phyloP scores from a whole-genome alignment of 2,113 vertebrate species.

The Cariama cristata region DNA sequence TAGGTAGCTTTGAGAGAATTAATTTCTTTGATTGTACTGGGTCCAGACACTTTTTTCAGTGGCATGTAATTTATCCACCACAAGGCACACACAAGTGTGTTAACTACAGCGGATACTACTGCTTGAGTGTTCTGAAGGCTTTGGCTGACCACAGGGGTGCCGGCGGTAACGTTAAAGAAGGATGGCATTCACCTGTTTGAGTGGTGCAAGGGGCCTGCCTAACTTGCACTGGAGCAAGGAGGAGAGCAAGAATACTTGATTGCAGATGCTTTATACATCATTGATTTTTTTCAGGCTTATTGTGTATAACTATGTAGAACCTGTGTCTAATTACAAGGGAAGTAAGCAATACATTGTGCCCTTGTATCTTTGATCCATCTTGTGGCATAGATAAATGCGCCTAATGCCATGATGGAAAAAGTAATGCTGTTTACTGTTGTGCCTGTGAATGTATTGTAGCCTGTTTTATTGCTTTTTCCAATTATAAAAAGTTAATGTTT shows the following conservation, averaged over 20 bases:
- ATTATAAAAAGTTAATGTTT: not conserved
- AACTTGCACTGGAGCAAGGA: not conserved
- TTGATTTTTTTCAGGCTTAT: not conserved
- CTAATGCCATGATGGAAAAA: not conserved
- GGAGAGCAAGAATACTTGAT: not conserved
- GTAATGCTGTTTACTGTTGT: not conserved
- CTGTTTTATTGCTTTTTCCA: not conserved
- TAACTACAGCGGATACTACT: not conserved
- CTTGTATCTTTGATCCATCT: not conserved
- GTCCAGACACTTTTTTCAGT: not conserved
- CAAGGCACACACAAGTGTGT: not conserved
- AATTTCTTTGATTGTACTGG: not conserved
- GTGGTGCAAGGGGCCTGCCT: not conserved
- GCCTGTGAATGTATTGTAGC: not conserved
- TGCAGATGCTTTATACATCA: not conserved
- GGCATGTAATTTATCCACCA: not conserved
- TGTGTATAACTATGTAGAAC: not conserved
- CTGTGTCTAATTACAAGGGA: fast-evolving
- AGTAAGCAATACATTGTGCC: not conserved
- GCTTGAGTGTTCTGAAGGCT: not conserved
- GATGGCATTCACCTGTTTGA: not conserved
- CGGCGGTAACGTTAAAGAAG: not conserved
- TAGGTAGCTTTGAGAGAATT: not conserved
- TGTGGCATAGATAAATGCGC: not conserved
- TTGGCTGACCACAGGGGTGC: not conserved